A percentile compares a stretch with the other conserved stretches of the same genome.
Evolutionary conservation across 2,888 invertebrate species (phyloP).

Genomic region (Torymus aiolomorphi): DNA sequence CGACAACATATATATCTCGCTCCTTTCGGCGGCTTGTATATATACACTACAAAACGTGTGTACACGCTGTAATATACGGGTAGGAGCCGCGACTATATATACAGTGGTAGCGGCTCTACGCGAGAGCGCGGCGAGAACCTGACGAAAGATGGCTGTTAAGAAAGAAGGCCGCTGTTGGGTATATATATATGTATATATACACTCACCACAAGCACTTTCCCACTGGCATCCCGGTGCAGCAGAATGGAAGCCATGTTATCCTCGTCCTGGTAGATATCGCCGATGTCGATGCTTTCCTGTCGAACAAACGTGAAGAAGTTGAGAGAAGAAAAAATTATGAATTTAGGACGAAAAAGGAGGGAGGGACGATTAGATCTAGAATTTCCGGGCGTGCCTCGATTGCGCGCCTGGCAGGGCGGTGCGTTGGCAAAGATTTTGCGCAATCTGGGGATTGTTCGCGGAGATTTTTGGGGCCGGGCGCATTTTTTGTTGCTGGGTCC

Average conservation of each 20-base stretch:
- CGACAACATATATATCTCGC: not conserved
- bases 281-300: conserved; percentile 82
- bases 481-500: too few species aligned
- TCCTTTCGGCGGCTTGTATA: not conserved
- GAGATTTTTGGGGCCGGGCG: not conserved
- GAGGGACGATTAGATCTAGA: not conserved
- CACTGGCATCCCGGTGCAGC: conserved; percentile 88
- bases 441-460: not conserved
- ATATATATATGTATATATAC: not conserved
- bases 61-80: conserved; percentile 19
- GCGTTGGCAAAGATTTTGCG: not conserved
- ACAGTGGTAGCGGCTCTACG: too few species aligned
- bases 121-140: conserved; percentile 38
- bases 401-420: not conserved
- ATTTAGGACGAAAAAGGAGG: too few species aligned
- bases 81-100: not conserved
- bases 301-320: conserved; percentile 41
- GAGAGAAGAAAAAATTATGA: not conserved
- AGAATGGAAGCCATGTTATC: conserved; percentile 91
- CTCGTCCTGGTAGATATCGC: conserved; percentile 92
- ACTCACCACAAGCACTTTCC: conserved; percentile 91
- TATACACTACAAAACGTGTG: not conserved
- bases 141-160: conserved; percentile 62
- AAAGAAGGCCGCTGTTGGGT: conserved; percentile 5
- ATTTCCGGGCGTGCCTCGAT: not conserved